Evolutionary conservation across 1,140 invertebrate genomes (phyloP).

Genomic region (Euborellia annulipes): DNA sequence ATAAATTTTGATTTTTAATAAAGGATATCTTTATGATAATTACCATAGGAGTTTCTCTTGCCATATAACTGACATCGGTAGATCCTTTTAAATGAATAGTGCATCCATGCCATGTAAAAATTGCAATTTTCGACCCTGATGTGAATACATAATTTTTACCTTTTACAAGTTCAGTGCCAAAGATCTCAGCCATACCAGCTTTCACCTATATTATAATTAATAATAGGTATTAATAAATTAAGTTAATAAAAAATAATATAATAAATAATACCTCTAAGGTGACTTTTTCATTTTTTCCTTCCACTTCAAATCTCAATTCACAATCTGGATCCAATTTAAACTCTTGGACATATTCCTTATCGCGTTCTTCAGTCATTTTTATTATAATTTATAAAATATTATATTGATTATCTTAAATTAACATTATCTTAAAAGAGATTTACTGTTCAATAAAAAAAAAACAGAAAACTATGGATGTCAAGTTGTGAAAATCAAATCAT

Average conservation of each 20-base stretch:
- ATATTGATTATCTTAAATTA: neutral
- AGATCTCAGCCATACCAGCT: conserved; percentile 83
- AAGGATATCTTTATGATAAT: neutral
- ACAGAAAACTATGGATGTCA: neutral
- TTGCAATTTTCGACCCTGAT: conserved; percentile 81
- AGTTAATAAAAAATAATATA: conserved; percentile 1
- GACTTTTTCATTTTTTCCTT: conserved; percentile 72
- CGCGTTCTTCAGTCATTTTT: conserved; percentile 5
- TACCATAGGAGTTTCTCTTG: conserved; percentile 93
- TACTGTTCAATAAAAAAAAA: neutral
- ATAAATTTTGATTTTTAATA: neutral
- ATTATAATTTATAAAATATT: neutral
- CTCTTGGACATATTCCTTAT: conserved; percentile 36
- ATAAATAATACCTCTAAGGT: conserved; percentile 46
- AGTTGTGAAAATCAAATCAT: neutral
- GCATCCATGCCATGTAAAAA: conserved; percentile 94
- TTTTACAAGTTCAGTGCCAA: conserved; percentile 90
- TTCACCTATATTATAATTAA: conserved; percentile 44
- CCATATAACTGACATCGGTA: conserved; percentile 83
- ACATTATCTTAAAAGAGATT: neutral
- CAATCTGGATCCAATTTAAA: conserved; percentile 76
- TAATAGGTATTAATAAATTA: conserved; percentile 1
- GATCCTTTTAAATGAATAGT: conserved; percentile 65
- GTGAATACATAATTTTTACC: conserved; percentile 85
- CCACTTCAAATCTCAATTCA: conserved; percentile 87